Conservation (phyloP, 2,888 invertebrate genomes). For the Malacosoma neustria region DNA sequence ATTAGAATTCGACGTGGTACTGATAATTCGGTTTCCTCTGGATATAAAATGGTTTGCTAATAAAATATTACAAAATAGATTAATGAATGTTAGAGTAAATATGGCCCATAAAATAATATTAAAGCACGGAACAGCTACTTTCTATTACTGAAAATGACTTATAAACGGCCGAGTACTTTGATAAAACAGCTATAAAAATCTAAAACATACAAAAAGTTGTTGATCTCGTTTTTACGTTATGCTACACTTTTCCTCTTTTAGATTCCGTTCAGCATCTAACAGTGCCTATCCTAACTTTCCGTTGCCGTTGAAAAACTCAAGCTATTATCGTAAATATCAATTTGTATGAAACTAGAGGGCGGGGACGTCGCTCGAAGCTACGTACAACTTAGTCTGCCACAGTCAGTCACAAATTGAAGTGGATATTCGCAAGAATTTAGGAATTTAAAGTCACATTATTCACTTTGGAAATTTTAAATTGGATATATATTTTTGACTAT, state of each 20-base stretch:
- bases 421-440: constrained; percentile 47
- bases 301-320: constrained; percentile 63
- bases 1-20: too few relatives aligned
- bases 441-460: constrained; percentile 41
- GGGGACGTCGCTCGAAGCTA: constrained; percentile 37
- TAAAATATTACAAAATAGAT: too few relatives aligned
- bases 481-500: constrained; percentile 10
- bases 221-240: constrained; percentile 57
- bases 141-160: too few relatives aligned
- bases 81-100: too few relatives aligned
- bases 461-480: constrained; percentile 38
- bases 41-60: too few relatives aligned
- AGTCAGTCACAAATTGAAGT: constrained; percentile 62
- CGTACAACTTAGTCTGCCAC: constrained; percentile 41
- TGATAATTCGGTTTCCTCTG: too few relatives aligned
- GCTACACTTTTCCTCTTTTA: constrained; percentile 57
- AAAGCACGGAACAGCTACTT: too few relatives aligned
- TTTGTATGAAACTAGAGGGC: constrained; percentile 70
- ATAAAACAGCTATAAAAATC: too few relatives aligned
- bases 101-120: too few relatives aligned
- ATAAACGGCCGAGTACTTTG: too few relatives aligned
- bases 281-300: constrained; percentile 62
- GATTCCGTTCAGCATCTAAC: constrained; percentile 55
- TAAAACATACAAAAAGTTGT: constrained; percentile 46
- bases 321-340: constrained; percentile 75